phyloP scores from a whole-genome alignment of 2,888 invertebrate species.

The Melieria omissa region DNA sequence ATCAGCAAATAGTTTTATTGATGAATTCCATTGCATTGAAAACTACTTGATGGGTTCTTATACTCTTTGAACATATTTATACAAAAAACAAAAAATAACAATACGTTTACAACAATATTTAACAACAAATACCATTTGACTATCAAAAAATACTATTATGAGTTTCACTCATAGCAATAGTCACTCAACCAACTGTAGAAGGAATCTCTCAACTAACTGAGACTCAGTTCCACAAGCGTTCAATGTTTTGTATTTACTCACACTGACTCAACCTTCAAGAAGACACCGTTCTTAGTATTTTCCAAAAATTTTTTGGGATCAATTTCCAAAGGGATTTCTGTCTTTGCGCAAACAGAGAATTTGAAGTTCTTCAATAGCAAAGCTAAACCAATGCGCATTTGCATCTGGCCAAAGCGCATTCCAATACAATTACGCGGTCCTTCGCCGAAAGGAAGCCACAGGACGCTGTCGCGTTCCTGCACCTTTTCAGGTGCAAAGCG shows the following conservation, averaged over 20 bases:
- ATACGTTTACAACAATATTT: too few relatives aligned
- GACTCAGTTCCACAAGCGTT: too few relatives aligned
- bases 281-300: slow-evolving; percentile 49
- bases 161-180: too few relatives aligned
- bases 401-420: slow-evolving; percentile 61
- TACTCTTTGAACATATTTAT: too few relatives aligned
- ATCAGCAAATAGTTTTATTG: too few relatives aligned
- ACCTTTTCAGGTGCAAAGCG: slow-evolving; percentile 71
- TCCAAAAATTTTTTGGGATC: slow-evolving; percentile 45
- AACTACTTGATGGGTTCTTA: too few relatives aligned
- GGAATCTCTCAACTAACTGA: too few relatives aligned
- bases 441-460: slow-evolving; percentile 62
- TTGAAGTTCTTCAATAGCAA: slow-evolving; percentile 54
- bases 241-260: background rate
- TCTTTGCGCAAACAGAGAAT: slow-evolving; percentile 51
- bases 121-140: too few relatives aligned
- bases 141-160: too few relatives aligned
- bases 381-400: slow-evolving; percentile 54
- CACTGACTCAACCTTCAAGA: slow-evolving; percentile 40
- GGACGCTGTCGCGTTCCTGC: slow-evolving; percentile 66
- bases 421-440: slow-evolving; percentile 63
- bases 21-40: too few relatives aligned
- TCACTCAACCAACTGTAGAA: too few relatives aligned
- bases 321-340: slow-evolving; percentile 49
- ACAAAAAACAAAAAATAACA: too few relatives aligned